phyloP scores from a whole-genome alignment of 2,797 vertebrate species.

The Jordanella pulchra region DNA sequence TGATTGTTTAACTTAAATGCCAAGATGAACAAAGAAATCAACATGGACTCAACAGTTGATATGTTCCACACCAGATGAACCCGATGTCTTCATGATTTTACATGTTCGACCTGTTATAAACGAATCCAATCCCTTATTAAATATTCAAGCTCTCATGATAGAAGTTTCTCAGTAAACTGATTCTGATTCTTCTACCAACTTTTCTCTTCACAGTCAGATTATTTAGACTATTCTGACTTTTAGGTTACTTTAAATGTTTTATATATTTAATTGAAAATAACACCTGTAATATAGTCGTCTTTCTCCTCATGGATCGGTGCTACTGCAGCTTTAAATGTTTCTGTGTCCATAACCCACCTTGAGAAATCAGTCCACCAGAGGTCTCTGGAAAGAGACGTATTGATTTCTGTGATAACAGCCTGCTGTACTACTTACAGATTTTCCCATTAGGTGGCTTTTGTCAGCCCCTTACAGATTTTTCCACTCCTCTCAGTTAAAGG shows the following conservation, averaged over 20 bases:
- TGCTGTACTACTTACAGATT: slow-evolving; percentile 60
- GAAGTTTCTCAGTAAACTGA: neutral
- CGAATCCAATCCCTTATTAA: neutral
- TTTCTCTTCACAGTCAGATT: neutral
- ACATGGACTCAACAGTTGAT: too few species aligned
- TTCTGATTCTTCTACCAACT: neutral
- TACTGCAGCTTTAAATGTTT: slow-evolving; percentile 2
- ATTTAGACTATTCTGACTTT: neutral
- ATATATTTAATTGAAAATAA: neutral
- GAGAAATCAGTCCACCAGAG: slow-evolving; percentile 41
- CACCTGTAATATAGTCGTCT: neutral
- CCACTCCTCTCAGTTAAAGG: slow-evolving; percentile 23
- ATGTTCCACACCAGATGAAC: too few species aligned
- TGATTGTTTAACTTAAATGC: neutral
- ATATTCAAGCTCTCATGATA: neutral
- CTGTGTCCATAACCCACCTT: slow-evolving; percentile 26
- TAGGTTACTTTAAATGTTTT: neutral
- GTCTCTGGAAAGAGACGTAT: slow-evolving; percentile 60
- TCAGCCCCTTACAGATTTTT: slow-evolving; percentile 47
- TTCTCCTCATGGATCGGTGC: neutral
- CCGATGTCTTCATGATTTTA: neutral
- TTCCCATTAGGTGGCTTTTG: slow-evolving; percentile 60
- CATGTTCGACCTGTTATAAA: neutral
- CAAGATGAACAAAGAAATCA: too few species aligned
- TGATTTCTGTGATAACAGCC: slow-evolving; percentile 68